Base-by-base conservation (phyloP, 2,888 invertebrate species). In the Chrysotoxum bicinctum region DNA sequence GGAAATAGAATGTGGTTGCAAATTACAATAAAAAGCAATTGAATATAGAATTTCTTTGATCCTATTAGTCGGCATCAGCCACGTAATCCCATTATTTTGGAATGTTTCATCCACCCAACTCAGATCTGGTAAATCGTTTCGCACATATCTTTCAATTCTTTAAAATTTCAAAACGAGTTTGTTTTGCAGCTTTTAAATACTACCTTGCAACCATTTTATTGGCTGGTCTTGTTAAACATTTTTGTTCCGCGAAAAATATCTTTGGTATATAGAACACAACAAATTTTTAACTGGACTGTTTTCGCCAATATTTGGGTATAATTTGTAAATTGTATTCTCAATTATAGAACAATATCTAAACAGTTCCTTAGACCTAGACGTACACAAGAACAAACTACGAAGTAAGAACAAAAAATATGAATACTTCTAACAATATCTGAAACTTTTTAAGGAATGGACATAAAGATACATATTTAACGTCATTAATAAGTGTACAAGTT, bases 1-100 rank as follows among this genome's bases (percentile, higher is more conserved):
- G 50, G 66, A 66, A 66, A 66, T 50, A 50, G 30, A 50, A 66
- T 66, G 66, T 66, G 66, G 66, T 66, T 66, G 50, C 66, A 66
- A 66, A 66, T 66, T 66, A 66, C 66, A 66, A 50, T 50, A 66
- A 62, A 73, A 52, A 62, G 37, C 30, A 62, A 62, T 19, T n/a
- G 26, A 8, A 52, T 73, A 40, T 50, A 52, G 40, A 40, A 40
- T 62, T 43, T 73, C 62, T 26, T 32, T 52, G 10, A 73, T 62
- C 73, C 40, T 73, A 64, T 62, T 73, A 73, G 52, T 52, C 12
- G 37, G 37, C 26, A 62, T 62, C 40, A 62, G 30, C 45, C 62
- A 50, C 66, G 35, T 66, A 35, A 66, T 66, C 50, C 66, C 66
- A 50, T 50, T 66, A 50, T 35, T n/a, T 35, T 50, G 35, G 10